Evolutionary conservation across 2,888 invertebrate genomes (phyloP).

Genomic region (Troides helena): DNA sequence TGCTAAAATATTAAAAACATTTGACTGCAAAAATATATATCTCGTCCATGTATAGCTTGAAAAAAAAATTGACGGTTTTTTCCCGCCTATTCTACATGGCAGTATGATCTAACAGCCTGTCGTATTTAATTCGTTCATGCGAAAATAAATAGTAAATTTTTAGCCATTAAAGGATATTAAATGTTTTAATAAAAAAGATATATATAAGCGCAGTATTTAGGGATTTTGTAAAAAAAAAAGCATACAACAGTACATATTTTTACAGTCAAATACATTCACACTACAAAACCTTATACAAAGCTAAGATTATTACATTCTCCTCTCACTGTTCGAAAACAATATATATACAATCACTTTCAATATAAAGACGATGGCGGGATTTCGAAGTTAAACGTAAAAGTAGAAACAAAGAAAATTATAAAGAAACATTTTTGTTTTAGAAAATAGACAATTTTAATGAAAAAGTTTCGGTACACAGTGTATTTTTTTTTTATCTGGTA

Average conservation of each 20-base stretch:
- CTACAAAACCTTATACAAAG: conserved; percentile 9
- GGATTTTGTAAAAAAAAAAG: background rate
- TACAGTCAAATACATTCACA: conserved; percentile 7
- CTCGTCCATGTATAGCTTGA: background rate
- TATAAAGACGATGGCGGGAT: background rate
- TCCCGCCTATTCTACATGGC: background rate
- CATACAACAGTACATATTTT: conserved; percentile 2
- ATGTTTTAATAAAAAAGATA: too few relatives aligned
- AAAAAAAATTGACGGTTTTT: background rate
- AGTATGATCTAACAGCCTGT: background rate
- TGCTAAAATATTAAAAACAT: conserved; percentile 34
- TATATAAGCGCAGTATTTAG: background rate
- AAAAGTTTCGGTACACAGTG: too few relatives aligned
- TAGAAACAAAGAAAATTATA: too few relatives aligned
- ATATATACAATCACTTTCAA: background rate
- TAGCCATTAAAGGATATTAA: too few relatives aligned
- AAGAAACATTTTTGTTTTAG: too few relatives aligned
- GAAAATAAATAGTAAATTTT: too few relatives aligned
- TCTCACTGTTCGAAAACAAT: background rate
- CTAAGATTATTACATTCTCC: conserved; percentile 1
- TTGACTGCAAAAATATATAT: background rate
- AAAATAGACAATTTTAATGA: too few relatives aligned
- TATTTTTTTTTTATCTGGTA: too few relatives aligned
- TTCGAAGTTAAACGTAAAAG: too few relatives aligned
- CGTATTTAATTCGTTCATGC: background rate